Base-by-base conservation (phyloP, 2,797 vertebrate genomes). In the Takifugu ocellatus region DNA sequence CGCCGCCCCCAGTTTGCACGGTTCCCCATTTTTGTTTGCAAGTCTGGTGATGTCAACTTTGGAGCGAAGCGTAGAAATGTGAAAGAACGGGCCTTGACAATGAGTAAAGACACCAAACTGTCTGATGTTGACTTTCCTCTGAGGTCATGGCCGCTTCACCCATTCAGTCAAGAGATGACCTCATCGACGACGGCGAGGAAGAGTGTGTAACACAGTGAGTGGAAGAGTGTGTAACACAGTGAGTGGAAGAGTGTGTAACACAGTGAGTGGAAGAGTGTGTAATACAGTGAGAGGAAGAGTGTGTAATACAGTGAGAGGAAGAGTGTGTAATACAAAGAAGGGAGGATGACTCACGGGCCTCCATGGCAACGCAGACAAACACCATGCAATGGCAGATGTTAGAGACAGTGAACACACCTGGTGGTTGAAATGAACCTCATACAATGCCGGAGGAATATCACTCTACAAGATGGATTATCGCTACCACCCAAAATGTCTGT, bases 321-420 rank as follows among this genome's bases (percentile, higher is more conserved):
- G 27, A 29, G 27, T 29, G 27, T 29, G 27, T 29, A 29, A 29
- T 7, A 29, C 56, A 57, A 55, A 52, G 68, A 74, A 62, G 60
- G 69, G 29, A 56, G 21, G 56, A 72, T 89, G 87, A 89, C 77
- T 89, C 87, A 86, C 64, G 63, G 82, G 84, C 83, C 67, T 77
- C 77, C 53, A 79, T 60, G 77, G 54, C 16, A 53, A 73, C 58
- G 67, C 50, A 68, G 24, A 61, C 51, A 69, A 65, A 66, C 51
- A 61, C 49, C 64, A 55, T 61, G 61, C 48, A 73, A 78, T 63
- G 25, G 31, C 36, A 39, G 33, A 39, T 44, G 55, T 46, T 25
- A 48, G 44, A 64, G 53, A 77, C 61, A 68, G 71, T 66, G 59
- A 71, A 67, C 74, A 82, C 61, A 17, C 68, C 71, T 64, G 16